Evolutionary conservation across 1,140 invertebrate species (phyloP), one percentile per base, ranked within the genome.

Genomic region (Papilio polytes): DNA sequence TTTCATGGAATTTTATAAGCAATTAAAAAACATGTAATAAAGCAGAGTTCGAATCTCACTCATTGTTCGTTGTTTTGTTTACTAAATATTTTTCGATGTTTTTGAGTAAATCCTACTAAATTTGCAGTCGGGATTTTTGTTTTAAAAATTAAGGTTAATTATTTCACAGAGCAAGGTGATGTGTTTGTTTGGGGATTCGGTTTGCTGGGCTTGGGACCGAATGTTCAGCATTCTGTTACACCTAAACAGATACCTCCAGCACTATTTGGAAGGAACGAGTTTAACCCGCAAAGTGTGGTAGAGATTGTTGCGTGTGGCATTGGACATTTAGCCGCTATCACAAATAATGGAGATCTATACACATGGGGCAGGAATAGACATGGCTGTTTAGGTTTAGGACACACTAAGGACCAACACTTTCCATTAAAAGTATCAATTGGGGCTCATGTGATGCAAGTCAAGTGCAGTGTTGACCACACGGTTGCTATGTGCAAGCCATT

Each of bases 121-220:
- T n/a, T n/a, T n/a, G n/a, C n/a, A n/a, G n/a, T n/a, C n/a, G n/a
- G n/a, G n/a, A n/a, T n/a, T n/a, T n/a, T n/a, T n/a, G n/a, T n/a
- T n/a, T n/a, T n/a, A n/a, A n/a, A 36, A 36, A 6, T 4, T 70
- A 6, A 70, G 10, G n/a, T 44, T 77, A 74, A 81, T 81, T 82
- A 80, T 56, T 82, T 90, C 89, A 81, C 95, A 98, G 98, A 98
- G 83, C 90, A 96, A 84, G 98, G 98, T 12, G 95, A 98, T 56
- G 98, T 99, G 0, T 99, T 97, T 95, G 97, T 98, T 1, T 99
- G 99, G 99, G 99, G 99, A 12, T 99, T 96, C 93, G 99, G 99
- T 72, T 96, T 99, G 84, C 95, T 99, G 63, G 99, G 99, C 0
- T 96, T 97, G 66, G 99, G 99, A 0, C 98, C 98, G 1, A 95